Evolutionary conservation across 1,140 invertebrate species (phyloP).

Genomic region (Idris sp.): DNA sequence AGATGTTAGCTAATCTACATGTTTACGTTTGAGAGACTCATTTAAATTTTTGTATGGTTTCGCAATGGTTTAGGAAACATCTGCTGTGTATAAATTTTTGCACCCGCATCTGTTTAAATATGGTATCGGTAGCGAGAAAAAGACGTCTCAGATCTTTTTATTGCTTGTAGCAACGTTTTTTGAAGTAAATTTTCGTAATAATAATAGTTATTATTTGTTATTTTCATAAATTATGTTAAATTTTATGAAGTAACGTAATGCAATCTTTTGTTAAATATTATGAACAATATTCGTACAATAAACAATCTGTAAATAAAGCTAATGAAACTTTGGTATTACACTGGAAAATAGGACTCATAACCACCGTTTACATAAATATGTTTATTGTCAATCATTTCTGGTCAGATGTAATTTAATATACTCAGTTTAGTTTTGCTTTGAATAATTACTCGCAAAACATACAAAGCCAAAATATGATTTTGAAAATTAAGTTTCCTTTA

Average conservation of each 20-base stretch:
- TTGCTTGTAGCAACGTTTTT: background rate
- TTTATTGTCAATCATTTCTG: constrained; percentile 32
- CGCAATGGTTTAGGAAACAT: constrained; percentile 26
- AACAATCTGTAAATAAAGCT: constrained; percentile 25
- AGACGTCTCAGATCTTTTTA: background rate
- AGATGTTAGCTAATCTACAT: constrained; percentile 45
- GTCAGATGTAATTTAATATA: constrained; percentile 26
- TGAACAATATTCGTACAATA: constrained; percentile 36
- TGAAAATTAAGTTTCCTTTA: constrained; percentile 15
- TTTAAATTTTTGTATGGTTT: constrained; percentile 50
- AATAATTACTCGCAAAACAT: constrained; percentile 21
- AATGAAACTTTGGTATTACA: constrained; percentile 15
- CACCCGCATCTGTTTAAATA: constrained; percentile 29
- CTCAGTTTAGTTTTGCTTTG: constrained; percentile 20
- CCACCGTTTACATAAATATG: constrained; percentile 21
- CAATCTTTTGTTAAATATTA: too few species aligned
- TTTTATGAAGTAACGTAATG: too few species aligned
- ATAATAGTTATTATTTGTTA: too few species aligned
- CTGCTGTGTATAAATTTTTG: constrained; percentile 46
- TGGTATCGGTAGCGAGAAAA: constrained; percentile 1
- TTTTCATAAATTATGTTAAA: too few species aligned
- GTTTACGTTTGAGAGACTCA: constrained; percentile 40
- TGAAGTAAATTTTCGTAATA: too few species aligned
- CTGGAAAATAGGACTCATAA: constrained; percentile 9
- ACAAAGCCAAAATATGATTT: constrained; percentile 14